phyloP scores from a whole-genome alignment of 2,888 invertebrate genomes.

The Himalopsyche japonica region DNA sequence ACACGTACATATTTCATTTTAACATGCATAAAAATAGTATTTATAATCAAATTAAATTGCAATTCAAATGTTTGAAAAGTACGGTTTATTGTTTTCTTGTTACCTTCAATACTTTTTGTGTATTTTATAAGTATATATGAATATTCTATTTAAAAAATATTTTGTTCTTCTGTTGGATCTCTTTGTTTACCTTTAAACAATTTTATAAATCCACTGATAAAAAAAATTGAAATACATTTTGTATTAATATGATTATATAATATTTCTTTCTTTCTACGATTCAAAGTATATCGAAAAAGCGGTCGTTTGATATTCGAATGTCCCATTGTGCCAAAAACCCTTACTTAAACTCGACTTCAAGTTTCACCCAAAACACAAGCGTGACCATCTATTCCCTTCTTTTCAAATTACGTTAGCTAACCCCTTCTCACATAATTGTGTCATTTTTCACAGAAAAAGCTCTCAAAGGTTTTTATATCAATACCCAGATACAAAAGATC shows the following conservation, averaged over 20 bases:
- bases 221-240: neutral
- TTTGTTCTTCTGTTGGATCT: too few relatives aligned
- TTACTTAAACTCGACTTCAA: neutral
- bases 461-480: neutral
- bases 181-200: too few relatives aligned
- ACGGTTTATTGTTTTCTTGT: too few relatives aligned
- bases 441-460: neutral
- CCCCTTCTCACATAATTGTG: neutral
- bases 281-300: neutral
- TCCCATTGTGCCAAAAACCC: neutral
- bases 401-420: neutral
- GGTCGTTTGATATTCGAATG: slow-evolving; percentile 5
- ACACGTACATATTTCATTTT: too few relatives aligned
- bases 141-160: too few relatives aligned
- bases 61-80: too few relatives aligned
- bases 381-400: neutral
- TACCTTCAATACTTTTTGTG: too few relatives aligned
- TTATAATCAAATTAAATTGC: too few relatives aligned
- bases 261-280: neutral
- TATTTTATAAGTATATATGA: too few relatives aligned
- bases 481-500: neutral
- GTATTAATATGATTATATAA: neutral
- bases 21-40: too few relatives aligned
- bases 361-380: neutral
- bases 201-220: neutral